These are phyloP conservation scores for Linnaemya tessellans DNA, from an alignment of 2,888 invertebrate genomes.

Conservation along the genomic window DNA sequence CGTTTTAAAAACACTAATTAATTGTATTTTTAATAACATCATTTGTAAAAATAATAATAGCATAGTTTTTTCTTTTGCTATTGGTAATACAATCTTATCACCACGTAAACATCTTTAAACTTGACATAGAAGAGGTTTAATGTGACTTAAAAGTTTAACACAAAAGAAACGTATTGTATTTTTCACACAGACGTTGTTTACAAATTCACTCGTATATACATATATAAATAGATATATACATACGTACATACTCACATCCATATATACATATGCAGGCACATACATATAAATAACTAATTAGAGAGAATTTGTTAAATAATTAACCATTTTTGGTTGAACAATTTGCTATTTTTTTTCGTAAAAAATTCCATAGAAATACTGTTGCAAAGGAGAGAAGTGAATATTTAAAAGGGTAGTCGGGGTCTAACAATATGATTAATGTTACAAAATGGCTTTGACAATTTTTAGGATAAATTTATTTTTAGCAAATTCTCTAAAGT, in stretches of 20 bases:
- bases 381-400: too few relatives aligned
- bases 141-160: background rate
- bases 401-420: too few relatives aligned
- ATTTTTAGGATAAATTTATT: too few relatives aligned
- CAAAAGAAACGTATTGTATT: background rate
- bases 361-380: too few relatives aligned
- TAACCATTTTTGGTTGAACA: background rate
- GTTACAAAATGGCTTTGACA: too few relatives aligned
- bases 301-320: background rate
- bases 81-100: slow-evolving; percentile 56
- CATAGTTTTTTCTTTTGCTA: too few relatives aligned
- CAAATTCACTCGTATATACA: too few relatives aligned
- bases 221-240: too few relatives aligned
- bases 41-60: background rate
- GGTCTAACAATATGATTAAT: too few relatives aligned
- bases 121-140: slow-evolving; percentile 63
- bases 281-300: background rate
- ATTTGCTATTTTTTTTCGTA: too few relatives aligned
- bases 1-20: background rate
- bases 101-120: slow-evolving; percentile 65
- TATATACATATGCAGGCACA: background rate
- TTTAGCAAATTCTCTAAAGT: too few relatives aligned
- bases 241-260: background rate
- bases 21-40: slow-evolving; percentile 38
- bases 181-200: slow-evolving; percentile 13